Percentiles rank a stretch among this genome's conserved stretches.
phyloP scores from a whole-genome alignment of 2,888 invertebrate species.

The Ormyrus thymus region DNA sequence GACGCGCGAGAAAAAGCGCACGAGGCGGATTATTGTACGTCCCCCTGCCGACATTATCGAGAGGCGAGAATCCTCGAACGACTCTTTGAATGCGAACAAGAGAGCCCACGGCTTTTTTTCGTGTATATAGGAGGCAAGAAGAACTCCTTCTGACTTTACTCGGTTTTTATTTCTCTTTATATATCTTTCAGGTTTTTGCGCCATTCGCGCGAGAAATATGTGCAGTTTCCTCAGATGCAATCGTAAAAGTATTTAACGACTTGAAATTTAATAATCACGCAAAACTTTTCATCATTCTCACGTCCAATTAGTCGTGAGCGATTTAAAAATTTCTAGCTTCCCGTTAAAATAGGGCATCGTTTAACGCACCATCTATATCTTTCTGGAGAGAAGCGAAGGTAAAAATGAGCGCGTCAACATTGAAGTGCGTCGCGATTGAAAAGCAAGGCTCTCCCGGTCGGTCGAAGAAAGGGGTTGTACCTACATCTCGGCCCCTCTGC shows the following conservation, averaged over 20 bases:
- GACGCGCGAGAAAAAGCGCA: conserved; percentile 26
- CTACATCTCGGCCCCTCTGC: background rate
- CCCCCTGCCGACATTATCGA: conserved; percentile 29
- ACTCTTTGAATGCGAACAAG: conserved; percentile 40
- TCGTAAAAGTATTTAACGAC: background rate
- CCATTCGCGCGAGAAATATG: conserved; percentile 1
- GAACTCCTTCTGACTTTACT: background rate
- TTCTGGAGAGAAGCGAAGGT: background rate
- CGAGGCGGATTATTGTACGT: conserved; percentile 36
- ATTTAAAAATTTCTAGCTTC: background rate
- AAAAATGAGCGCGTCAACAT: background rate
- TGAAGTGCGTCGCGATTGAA: background rate
- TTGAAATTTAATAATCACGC: background rate
- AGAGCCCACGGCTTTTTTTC: conserved; percentile 31
- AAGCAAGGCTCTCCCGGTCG: background rate
- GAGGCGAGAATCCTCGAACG: conserved; percentile 32
- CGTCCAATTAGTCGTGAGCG: background rate
- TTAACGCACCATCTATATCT: too few species aligned
- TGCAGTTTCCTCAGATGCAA: background rate
- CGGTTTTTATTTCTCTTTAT: conserved; percentile 1
- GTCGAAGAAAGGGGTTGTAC: conserved; percentile 31
- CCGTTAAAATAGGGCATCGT: background rate
- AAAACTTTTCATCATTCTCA: background rate
- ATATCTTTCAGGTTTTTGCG: background rate
- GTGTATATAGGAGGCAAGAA: conserved; percentile 6